Evolutionary conservation across 2,113 vertebrate species (phyloP).

Genomic region (Clarias gariepinus): DNA sequence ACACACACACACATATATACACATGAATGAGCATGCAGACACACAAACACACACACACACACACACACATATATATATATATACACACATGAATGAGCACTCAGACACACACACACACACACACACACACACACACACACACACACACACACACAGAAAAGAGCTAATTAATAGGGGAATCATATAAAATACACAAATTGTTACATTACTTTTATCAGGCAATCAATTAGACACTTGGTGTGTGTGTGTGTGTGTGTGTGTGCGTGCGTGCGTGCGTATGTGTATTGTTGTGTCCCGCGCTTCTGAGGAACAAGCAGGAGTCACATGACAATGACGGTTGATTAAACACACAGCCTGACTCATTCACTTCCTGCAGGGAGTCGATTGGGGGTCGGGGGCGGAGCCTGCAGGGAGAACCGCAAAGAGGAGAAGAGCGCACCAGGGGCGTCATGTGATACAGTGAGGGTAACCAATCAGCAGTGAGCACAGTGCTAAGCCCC

Average conservation of each 20-base stretch:
- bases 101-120: neutral
- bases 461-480: neutral
- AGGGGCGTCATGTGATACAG: neutral
- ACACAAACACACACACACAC: neutral
- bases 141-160: neutral
- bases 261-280: too few relatives aligned
- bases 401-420: neutral
- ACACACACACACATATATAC: neutral
- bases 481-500: neutral
- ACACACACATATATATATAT: too few relatives aligned
- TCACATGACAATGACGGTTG: too few relatives aligned
- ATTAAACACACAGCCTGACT: neutral
- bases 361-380: neutral
- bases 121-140: neutral
- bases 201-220: neutral
- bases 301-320: neutral
- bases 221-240: neutral
- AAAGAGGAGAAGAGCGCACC: neutral
- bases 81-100: too few relatives aligned
- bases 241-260: neutral
- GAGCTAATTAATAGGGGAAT: neutral
- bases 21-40: too few relatives aligned
- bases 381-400: too few relatives aligned
- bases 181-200: neutral
- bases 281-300: neutral